Evolutionary conservation across 92 coral and sea anemone species (phyloP), one percentile per base, ranked within the genome.

Genomic region (Blastomussa wellsi): DNA sequence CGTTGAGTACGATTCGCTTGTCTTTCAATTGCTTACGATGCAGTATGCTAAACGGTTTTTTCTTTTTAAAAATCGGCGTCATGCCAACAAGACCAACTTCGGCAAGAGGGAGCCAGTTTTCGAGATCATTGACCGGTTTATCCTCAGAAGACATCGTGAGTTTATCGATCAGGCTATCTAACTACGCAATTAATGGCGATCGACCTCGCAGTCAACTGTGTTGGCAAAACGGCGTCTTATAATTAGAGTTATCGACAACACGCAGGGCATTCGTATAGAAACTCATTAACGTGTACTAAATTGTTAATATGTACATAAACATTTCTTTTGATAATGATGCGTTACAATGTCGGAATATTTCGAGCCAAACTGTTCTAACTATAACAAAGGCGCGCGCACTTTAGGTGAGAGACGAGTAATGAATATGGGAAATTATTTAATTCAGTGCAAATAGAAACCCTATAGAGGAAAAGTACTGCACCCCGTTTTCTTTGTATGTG

Each of bases 61-160:
- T 77, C 80, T 79, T 85, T 51, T 77, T 81, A 42, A 92, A 86
- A 38, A 95, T 79, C 20, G 98, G 98, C 20, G 91, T 89, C 81
- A 96, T 92, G 7, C 98, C 98, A 24, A 96, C 71, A 22, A 93
- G 80, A 22, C 93, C 95, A 33, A 91, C 93, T 77, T 90, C 89
- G 26, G 87, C 92, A 6, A 91, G 92, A 16, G 98, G 91, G 9
- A 83, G 84, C 98, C 98, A 96, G 68, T 87, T 90, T 15, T 89
- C 88, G 6, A 86, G 39, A 57, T 83, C 90, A 37, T 86, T 47
- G 13, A 83, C 55, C 0, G 73, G 17, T 22, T 70, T 86, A 24
- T 86, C 85, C 71, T 36, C 42, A 5, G 83, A 77, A 52, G 82
- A 13, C 76, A 76, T 76, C 53, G 10, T n/a, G 28, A 59, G 44